Conservation (phyloP, 2,113 vertebrate genomes). For the Mesoclemmys tuberculata region DNA sequence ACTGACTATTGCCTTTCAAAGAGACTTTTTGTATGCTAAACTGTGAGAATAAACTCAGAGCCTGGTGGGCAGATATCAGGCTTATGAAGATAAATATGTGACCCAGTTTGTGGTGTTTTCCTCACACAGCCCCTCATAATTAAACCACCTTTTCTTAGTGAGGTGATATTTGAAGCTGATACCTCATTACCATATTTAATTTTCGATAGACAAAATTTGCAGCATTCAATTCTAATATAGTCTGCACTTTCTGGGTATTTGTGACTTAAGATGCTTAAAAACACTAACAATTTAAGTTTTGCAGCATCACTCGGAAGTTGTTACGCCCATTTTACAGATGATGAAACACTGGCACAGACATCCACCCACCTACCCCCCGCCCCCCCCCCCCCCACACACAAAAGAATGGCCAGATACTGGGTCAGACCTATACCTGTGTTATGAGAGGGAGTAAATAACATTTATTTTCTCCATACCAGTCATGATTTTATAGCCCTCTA, state of each 20-base stretch:
- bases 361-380: too few species aligned
- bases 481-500: too few species aligned
- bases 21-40: background rate
- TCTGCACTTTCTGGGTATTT: background rate
- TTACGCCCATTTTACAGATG: background rate
- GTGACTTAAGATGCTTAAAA: background rate
- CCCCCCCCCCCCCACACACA: too few species aligned
- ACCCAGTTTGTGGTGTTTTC: background rate
- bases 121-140: background rate
- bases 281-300: background rate
- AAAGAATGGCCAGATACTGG: too few species aligned
- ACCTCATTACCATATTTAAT: background rate
- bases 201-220: background rate
- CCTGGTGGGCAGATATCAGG: background rate
- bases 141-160: background rate
- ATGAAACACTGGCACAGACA: accelerated
- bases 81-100: background rate
- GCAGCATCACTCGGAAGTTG: background rate
- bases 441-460: too few species aligned
- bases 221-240: background rate
- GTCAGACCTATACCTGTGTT: too few species aligned
- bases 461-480: too few species aligned
- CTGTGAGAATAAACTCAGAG: background rate
- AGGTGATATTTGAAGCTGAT: background rate
- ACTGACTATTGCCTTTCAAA: background rate